A percentile compares a stretch with the other conserved stretches of the same genome.
These are phyloP conservation scores for Benitochromis conjunctus DNA, from an alignment of 2,113 vertebrate genomes.

Conservation along the genomic window DNA sequence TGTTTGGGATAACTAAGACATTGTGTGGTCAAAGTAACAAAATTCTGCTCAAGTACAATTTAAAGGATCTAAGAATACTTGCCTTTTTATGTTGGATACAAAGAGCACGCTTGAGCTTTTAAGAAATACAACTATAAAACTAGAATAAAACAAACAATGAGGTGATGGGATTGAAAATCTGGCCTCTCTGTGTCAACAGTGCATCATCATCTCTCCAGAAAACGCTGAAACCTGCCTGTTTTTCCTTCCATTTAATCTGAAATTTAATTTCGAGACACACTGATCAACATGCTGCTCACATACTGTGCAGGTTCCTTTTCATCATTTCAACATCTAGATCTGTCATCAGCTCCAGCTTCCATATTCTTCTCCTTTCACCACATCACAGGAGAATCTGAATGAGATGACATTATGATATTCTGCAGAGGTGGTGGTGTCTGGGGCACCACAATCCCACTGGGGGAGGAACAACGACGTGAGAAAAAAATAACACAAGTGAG, in stretches of 20 bases:
- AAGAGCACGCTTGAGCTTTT: neutral
- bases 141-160: no score
- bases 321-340: conserved; percentile 22
- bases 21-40: neutral
- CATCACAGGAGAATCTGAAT: conserved; percentile 14
- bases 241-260: neutral
- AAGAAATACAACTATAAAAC: neutral
- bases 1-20: neutral
- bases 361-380: neutral
- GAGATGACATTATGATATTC: conserved; percentile 37
- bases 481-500: neutral
- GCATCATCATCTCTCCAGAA: neutral
- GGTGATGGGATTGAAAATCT: neutral
- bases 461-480: neutral
- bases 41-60: neutral
- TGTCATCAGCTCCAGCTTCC: conserved; percentile 1
- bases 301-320: neutral
- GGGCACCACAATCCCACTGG: conserved; percentile 9
- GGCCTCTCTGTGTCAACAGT: neutral
- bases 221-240: neutral
- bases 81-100: neutral
- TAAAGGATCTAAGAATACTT: neutral
- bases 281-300: neutral
- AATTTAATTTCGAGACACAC: neutral
- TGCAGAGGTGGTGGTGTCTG: conserved; percentile 34